Evolutionary conservation across 2,797 vertebrate genomes (phyloP).

Genomic region (Galagoides demidoff): DNA sequence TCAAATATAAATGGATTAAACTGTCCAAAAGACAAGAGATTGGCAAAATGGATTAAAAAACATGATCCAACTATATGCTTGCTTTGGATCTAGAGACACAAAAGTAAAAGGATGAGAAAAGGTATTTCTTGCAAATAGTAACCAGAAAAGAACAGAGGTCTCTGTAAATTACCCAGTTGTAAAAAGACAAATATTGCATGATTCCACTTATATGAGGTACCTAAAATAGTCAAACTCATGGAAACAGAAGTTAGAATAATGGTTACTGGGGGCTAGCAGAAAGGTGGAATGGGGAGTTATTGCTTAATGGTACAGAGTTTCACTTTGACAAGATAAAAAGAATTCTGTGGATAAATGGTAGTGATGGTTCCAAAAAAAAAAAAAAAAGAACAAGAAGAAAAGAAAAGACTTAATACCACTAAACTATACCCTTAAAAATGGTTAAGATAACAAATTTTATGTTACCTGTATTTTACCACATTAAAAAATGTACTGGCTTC

Average conservation of each 20-base stretch:
- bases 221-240: not conserved
- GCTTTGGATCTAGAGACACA: not conserved
- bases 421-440: not conserved
- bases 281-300: not conserved
- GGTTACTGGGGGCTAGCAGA: not conserved
- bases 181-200: not conserved
- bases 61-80: not conserved
- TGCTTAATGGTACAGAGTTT: not conserved
- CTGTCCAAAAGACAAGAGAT: not conserved
- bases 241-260: not conserved
- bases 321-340: not conserved
- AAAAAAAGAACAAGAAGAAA: not conserved
- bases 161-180: not conserved
- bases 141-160: not conserved
- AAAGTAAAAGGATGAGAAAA: not conserved
- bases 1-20: not conserved
- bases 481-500: not conserved
- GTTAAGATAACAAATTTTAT: not conserved
- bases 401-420: not conserved
- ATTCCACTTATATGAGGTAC: not conserved
- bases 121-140: not conserved
- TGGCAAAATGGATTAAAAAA: not conserved
- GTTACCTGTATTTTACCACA: not conserved
- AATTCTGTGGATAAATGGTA: not conserved
- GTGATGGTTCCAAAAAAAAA: not conserved